Percentiles rank a stretch among this genome's conserved stretches.
phyloP scores from a whole-genome alignment of 2,113 vertebrate species.

The Gyps fulvus region DNA sequence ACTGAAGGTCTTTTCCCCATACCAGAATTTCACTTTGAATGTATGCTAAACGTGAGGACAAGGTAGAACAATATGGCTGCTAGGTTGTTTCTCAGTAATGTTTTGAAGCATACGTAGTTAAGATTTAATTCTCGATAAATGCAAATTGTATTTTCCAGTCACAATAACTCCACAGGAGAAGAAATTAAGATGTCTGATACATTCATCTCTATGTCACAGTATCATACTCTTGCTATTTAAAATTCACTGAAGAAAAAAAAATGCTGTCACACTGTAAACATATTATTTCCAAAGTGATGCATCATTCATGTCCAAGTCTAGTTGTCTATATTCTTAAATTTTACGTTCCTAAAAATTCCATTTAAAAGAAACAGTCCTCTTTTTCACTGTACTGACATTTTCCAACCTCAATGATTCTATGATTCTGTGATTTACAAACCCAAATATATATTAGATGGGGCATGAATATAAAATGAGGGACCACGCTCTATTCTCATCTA shows the following conservation, averaged over 20 bases:
- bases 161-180: neutral
- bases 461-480: neutral
- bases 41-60: neutral
- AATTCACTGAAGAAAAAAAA: neutral
- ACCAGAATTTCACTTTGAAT: neutral
- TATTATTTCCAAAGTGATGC: neutral
- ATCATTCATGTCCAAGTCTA: neutral
- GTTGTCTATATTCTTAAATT: neutral
- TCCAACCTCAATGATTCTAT: neutral
- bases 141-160: neutral
- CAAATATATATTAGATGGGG: neutral
- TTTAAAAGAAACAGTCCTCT: neutral
- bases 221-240: neutral
- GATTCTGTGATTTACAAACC: neutral
- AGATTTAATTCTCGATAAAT: neutral
- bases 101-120: neutral
- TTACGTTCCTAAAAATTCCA: neutral
- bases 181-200: neutral
- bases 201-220: neutral
- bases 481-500: neutral
- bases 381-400: neutral
- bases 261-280: neutral
- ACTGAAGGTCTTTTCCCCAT: neutral
- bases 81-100: neutral
- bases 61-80: neutral